Evolutionary conservation across 2,113 vertebrate species (phyloP), one percentile per base, ranked within the genome.

Genomic region (Carettochelys insculpta): DNA sequence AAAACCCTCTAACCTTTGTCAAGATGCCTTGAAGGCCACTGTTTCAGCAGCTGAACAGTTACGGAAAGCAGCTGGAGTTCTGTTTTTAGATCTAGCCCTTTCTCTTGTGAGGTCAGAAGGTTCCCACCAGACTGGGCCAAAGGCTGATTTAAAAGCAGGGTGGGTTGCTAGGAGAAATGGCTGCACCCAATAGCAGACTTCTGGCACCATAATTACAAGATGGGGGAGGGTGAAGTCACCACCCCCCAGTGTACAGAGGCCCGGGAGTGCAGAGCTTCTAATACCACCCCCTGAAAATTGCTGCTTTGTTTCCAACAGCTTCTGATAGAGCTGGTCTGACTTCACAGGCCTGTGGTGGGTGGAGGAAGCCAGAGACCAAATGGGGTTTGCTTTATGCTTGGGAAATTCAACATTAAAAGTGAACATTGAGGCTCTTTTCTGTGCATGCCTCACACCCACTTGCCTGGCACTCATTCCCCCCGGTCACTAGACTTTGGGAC

Each of bases 391-490:
- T 80, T 51, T 84, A 47, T 52, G 43, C 73, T 41, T 77, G 71
- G 54, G 79, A 68, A 76, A 52, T n/a, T 24, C 16, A 31, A 38
- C 25, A 51, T 77, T 14, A 8, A 4, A 50, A 22, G 34, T 71
- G 61, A 45, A 83, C 7, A 6, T 31, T n/a, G 29, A 41, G 14
- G 54, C 12, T 80, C 71, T 1, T 4, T 56, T 76, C 54, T 29
- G 22, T 4, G 1, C 29, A 61, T 79, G 43, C 11, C 58, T 88
- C 79, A 75, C n/a, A 88, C 56, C 77, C n/a, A 31, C 61, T 8
- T 4, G 1, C 0, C 25, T 19, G 11, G 13, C 11, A 71, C 0
- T 8, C 41, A 51, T 81, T 38, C 19, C 41, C 38, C 4, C 0
- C 45, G 3, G 11, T 43, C 50, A 5, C 0, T 6, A 7, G 1